Base-by-base conservation (phyloP, 2,113 vertebrate genomes). In the Seriola rivoliana region DNA sequence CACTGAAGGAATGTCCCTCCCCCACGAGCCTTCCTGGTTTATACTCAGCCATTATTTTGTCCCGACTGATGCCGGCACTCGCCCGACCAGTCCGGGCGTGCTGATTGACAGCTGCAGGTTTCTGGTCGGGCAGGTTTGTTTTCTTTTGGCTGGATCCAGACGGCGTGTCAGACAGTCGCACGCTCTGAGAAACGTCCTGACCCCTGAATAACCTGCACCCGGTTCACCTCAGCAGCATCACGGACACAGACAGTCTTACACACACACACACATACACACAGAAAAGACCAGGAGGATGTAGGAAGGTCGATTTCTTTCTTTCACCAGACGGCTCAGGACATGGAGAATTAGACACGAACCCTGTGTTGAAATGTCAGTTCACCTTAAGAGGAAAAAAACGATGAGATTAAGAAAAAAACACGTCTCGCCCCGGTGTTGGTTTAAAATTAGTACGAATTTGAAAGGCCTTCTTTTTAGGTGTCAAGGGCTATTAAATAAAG, bases 121-220 rank as follows among this genome's bases (percentile, higher is more conserved):
- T 80, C 90, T 58, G 75, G 92, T 90, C 5, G 5, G 82, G 75
- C 90, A 57, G 91, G 93, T 93, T 93, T 67, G 46, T 85, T 69
- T 38, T 82, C 29, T 73, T 75, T 55, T 17, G 21, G 44, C 10
- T 4, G 72, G 9, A 85, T 63, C 66, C 79, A 79, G 77, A 71
- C 75, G 0, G 0, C 0, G 59, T 23, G 46, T 85, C 76, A 78
- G 55, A 82, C 71, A 1, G 14, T 54, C 2, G 14, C 67, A 3
- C 32, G 19, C 46, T 0, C 72, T 11, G 40, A 44, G 38, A 40
- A 54, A 71, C 29, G 1, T 40, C 50, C 14, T 83, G 83, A 86
- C 75, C 82, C 62, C 6, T 21, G 8, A 23, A 36, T 75, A 50
- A 85, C 85, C 82, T 71, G 58, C 44, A 19, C n/a, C 60, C 29